phyloP scores from a whole-genome alignment of 2,888 invertebrate species.

The Drosophila acutilabella region DNA sequence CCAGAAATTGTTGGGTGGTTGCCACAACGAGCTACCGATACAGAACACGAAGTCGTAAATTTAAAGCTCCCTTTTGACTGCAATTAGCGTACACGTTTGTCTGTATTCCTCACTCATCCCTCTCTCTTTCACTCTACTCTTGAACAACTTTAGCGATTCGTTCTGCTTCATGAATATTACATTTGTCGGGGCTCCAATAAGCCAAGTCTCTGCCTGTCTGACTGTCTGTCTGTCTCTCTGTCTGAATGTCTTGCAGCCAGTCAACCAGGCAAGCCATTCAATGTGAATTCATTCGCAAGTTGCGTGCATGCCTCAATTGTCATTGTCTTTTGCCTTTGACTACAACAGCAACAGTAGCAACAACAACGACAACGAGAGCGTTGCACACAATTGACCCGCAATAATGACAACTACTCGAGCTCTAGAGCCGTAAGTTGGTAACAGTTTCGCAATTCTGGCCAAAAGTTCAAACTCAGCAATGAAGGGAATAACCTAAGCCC shows the following conservation, averaged over 20 bases:
- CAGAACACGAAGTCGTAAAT: conserved; percentile 45
- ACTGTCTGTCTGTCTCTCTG: conserved; percentile 29
- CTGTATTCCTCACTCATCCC: conserved; percentile 14
- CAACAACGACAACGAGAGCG: conserved; percentile 38
- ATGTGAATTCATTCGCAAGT: conserved; percentile 55
- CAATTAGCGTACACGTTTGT: conserved; percentile 74
- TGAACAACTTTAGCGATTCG: conserved; percentile 42
- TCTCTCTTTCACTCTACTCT: neutral
- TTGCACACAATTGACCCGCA: conserved; percentile 78
- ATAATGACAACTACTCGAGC: conserved; percentile 72
- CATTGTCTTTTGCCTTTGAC: conserved; percentile 53
- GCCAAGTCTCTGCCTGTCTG: conserved; percentile 35
- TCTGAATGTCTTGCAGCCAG: conserved; percentile 37
- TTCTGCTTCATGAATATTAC: conserved; percentile 65
- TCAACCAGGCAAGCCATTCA: conserved; percentile 42
- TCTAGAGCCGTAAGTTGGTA: conserved; percentile 7
- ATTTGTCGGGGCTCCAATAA: conserved; percentile 51
- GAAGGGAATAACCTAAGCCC: conserved; percentile 46
- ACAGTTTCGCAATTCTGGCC: conserved; percentile 14
- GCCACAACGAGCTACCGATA: conserved; percentile 54
- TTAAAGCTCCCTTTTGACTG: conserved; percentile 78
- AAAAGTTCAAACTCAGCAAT: conserved; percentile 29
- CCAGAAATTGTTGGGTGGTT: conserved; percentile 32
- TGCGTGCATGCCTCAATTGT: conserved; percentile 70
- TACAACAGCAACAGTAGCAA: conserved; percentile 13